Conservation (phyloP, 2,888 invertebrate species). For the Cancer borealis region DNA sequence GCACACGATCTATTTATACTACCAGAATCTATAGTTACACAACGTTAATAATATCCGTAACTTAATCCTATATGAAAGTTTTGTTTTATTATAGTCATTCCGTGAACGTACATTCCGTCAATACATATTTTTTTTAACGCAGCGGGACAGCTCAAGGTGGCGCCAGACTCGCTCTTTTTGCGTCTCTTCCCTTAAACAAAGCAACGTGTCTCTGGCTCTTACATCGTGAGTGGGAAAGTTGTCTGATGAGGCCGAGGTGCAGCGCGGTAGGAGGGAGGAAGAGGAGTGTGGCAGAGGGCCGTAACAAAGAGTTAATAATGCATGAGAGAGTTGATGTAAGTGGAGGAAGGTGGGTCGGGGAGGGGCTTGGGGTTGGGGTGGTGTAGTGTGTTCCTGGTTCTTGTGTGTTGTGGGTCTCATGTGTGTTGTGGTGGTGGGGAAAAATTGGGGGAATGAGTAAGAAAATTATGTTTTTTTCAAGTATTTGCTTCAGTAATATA, state of each 20-base stretch:
- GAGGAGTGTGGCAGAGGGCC: not conserved
- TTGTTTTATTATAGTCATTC: not conserved
- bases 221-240: not conserved
- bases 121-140: too few species aligned
- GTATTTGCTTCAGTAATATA: too few species aligned
- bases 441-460: too few species aligned
- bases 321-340: constrained; percentile 5
- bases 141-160: too few species aligned
- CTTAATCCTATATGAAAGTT: not conserved
- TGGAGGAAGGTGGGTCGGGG: not conserved
- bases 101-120: too few species aligned
- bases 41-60: not conserved
- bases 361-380: not conserved
- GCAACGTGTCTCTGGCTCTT: not conserved
- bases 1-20: too few species aligned
- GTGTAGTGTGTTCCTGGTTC: not conserved
- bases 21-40: too few species aligned
- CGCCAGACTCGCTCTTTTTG: too few species aligned
- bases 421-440: too few species aligned
- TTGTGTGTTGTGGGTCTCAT: too few species aligned
- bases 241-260: not conserved
- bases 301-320: not conserved
- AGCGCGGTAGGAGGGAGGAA: not conserved
- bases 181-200: not conserved
- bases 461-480: not conserved